Evolutionary conservation across 2,888 invertebrate species (phyloP), one percentile per base, ranked within the genome.

Genomic region (Standfussiana lucernea): DNA sequence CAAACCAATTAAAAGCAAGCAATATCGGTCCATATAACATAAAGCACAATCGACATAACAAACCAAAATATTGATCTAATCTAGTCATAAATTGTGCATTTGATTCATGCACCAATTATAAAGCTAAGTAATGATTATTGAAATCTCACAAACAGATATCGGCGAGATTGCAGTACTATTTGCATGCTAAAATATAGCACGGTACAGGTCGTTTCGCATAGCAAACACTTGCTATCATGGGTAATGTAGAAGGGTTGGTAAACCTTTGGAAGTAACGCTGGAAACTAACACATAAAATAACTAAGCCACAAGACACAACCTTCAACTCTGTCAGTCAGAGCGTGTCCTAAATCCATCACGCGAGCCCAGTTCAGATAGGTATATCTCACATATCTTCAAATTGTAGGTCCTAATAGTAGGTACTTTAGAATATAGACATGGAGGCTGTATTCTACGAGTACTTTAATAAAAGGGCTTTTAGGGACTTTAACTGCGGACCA

Each of bases 101-200:
- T 72, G 68, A 83, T 72, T 68, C 74, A 78, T 75, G 62, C 28
- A 64, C 83, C 78, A 83, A 83, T 82, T 82, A 78, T 61, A 56
- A 61, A 83, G 40, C 45, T 74, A 74, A 78, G 42, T 83, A 69
- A 82, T 74, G 73, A 82, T 82, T 71, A 79, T 82, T 79, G 74
- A 72, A 82, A 83, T 68, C 71, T 65, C 68, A 40, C 65, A 69
- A 72, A 77, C 53, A 24, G 35, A 75, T 75, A 72, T 64, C n/a
- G 69, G 1, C 21, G 35, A 69, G 65, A 82, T 84, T 66, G 74
- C 62, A 68, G 73, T 64, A 82, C 65, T 72, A 79, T 85, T 85
- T 77, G 82, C 82, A 77, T 82, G 72, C 61, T 81, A 80, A 80
- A 73, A 83, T 86, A 72, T 84, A 75, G 75, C 71, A 64, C 70